Evolutionary conservation across 2,113 vertebrate species (phyloP).

Genomic region (Gallinago undulata): DNA sequence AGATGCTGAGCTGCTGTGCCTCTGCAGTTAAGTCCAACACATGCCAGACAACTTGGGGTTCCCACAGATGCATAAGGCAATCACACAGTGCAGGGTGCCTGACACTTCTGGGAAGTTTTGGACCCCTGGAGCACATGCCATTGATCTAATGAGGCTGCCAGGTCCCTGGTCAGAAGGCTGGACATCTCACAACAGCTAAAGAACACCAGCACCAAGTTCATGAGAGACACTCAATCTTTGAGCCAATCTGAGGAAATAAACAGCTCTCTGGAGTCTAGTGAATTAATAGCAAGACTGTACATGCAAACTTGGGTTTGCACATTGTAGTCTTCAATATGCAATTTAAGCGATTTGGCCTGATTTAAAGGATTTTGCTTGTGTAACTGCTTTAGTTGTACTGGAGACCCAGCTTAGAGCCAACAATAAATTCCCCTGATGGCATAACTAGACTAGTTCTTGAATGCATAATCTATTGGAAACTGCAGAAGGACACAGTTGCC

Average conservation of each 20-base stretch:
- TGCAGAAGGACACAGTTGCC: not conserved
- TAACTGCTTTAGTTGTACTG: not conserved
- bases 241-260: not conserved
- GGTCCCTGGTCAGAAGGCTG: not conserved
- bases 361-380: slow-evolving; percentile 20
- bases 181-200: not conserved
- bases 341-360: not conserved
- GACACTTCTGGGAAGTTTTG: not conserved
- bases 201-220: fast-evolving
- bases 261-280: not conserved
- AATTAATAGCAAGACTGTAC: not conserved
- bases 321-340: not conserved
- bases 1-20: not conserved
- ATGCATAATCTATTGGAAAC: not conserved
- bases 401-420: not conserved
- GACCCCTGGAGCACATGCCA: not conserved
- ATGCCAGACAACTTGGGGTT: not conserved
- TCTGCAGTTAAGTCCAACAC: not conserved
- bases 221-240: not conserved
- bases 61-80: not conserved
- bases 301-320: not conserved
- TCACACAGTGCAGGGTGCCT: not conserved
- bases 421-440: slow-evolving; percentile 5
- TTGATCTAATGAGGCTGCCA: not conserved
- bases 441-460: slow-evolving; percentile 1